Conservation (phyloP, 2,797 vertebrate genomes). For the Fringilla coelebs region DNA sequence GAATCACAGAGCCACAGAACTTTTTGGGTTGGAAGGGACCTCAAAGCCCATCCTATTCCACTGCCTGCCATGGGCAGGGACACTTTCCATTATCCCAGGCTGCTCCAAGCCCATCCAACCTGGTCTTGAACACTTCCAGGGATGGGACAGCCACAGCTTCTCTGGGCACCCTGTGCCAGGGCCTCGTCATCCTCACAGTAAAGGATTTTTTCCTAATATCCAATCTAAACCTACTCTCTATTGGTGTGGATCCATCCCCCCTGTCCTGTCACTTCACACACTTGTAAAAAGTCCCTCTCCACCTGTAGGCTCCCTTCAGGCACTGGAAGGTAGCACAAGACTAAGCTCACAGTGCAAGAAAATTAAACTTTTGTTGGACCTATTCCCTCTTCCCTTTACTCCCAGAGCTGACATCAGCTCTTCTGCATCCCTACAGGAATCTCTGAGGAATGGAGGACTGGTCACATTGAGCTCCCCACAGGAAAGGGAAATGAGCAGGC, state of each 20-base stretch:
- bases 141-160: background rate
- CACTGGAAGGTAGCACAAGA: background rate
- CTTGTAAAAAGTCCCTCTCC: background rate
- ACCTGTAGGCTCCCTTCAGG: background rate
- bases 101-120: background rate
- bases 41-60: background rate
- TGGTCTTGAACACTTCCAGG: fast-evolving
- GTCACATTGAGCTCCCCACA: fast-evolving
- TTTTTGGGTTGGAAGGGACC: background rate
- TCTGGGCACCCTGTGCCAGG: background rate
- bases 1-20: background rate
- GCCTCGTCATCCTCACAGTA: fast-evolving
- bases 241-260: background rate
- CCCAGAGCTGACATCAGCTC: background rate
- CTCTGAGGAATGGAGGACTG: background rate
- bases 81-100: fast-evolving
- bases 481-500: background rate
- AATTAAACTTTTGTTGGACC: background rate
- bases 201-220: background rate
- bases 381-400: background rate
- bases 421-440: background rate
- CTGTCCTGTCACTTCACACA: too few relatives aligned
- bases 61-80: background rate
- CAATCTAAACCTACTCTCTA: background rate
- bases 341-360: background rate